Conservation (phyloP, 2,888 invertebrate species). For the Sthenelais limicola region DNA sequence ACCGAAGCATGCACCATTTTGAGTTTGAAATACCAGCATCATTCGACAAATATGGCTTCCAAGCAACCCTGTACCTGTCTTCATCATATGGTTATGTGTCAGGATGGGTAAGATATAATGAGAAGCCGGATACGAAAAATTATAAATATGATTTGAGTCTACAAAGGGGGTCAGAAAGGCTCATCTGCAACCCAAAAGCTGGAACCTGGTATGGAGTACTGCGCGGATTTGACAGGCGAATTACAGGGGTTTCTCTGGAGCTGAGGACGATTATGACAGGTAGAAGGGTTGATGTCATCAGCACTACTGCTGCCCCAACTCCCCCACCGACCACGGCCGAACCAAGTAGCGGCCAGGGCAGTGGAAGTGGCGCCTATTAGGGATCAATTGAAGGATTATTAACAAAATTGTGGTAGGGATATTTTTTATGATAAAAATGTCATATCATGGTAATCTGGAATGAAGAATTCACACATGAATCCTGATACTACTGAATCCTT, state of each 20-base stretch:
- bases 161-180: neutral
- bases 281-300: neutral
- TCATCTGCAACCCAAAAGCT: constrained; percentile 12
- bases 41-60: neutral
- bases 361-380: too few relatives aligned
- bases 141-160: constrained; percentile 18
- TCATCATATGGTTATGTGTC: constrained; percentile 1
- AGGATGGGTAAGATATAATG: constrained; percentile 1
- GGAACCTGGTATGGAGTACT: constrained; percentile 15
- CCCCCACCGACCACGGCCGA: neutral
- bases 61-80: neutral
- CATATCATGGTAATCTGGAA: too few relatives aligned
- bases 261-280: constrained; percentile 21
- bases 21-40: constrained; percentile 12
- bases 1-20: neutral
- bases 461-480: too few relatives aligned
- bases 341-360: neutral
- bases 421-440: too few relatives aligned
- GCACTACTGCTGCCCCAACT: too few relatives aligned
- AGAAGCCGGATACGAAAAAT: constrained; percentile 5
- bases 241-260: neutral
- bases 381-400: too few relatives aligned
- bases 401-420: too few relatives aligned
- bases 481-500: too few relatives aligned
- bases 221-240: neutral